phyloP scores from a whole-genome alignment of 2,888 invertebrate species.

The Microctonus hyperodae region DNA sequence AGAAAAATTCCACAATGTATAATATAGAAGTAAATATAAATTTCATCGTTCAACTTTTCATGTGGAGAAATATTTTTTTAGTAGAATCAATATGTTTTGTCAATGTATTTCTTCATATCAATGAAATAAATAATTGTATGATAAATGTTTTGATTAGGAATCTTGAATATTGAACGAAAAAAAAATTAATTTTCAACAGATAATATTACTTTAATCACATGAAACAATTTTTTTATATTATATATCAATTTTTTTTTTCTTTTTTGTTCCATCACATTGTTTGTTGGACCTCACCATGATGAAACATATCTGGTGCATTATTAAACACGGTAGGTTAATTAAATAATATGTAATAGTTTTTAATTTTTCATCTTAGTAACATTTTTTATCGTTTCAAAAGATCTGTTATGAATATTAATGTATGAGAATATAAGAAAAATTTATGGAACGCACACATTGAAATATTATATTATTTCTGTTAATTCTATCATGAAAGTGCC shows the following conservation, averaged over 20 bases:
- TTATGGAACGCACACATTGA: constrained; percentile 16
- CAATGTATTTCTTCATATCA: neutral
- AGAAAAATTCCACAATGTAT: neutral
- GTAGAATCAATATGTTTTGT: neutral
- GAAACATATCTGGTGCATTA: too few relatives aligned
- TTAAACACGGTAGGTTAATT: too few relatives aligned
- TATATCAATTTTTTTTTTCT: neutral
- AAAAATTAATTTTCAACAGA: neutral
- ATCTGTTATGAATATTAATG: too few relatives aligned
- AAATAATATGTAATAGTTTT: too few relatives aligned
- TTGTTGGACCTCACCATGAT: neutral
- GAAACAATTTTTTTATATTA: neutral
- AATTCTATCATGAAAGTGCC: constrained; percentile 5
- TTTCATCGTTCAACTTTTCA: neutral
- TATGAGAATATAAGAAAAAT: constrained; percentile 9
- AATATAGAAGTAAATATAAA: neutral
- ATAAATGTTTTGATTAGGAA: too few relatives aligned
- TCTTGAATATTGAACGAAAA: too few relatives aligned
- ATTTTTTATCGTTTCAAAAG: too few relatives aligned
- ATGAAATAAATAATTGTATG: too few relatives aligned
- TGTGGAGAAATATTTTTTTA: neutral
- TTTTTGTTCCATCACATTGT: neutral
- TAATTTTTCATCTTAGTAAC: too few relatives aligned
- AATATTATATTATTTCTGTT: neutral
- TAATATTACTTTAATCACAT: neutral